Percentiles rank a stretch among this genome's conserved stretches.
Evolutionary conservation across 2,797 vertebrate species (phyloP).

Genomic region (Molossus molossus): DNA sequence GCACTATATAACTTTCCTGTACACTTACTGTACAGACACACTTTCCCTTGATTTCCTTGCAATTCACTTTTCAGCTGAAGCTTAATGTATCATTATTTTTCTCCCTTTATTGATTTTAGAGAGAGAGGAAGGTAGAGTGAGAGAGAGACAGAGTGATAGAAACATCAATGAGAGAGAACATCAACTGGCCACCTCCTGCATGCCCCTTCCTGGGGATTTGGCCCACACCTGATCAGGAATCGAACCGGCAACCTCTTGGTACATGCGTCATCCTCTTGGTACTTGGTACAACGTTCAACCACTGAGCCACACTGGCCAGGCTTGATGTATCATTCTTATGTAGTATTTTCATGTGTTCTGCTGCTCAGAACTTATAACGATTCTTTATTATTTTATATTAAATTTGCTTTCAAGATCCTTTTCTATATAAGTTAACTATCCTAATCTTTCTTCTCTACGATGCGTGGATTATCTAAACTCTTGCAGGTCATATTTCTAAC

Average conservation of each 20-base stretch:
- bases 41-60: not conserved
- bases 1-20: not conserved
- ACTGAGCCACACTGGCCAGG: no score
- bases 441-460: not conserved
- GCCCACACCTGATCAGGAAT: no score
- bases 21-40: not conserved
- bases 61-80: not conserved
- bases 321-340: not conserved
- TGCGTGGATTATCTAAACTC: not conserved
- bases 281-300: no score
- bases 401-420: not conserved
- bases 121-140: no score
- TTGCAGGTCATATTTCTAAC: not conserved
- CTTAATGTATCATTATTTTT: not conserved
- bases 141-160: no score
- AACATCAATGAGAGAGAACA: no score
- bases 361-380: not conserved
- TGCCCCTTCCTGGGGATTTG: no score
- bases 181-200: no score
- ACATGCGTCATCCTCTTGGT: no score
- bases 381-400: slow-evolving; percentile 20
- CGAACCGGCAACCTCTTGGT: no score
- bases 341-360: not conserved
- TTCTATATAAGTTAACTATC: not conserved
- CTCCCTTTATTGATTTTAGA: no score